These are phyloP conservation scores for Sebastes elongatus DNA, from an alignment of 2,797 vertebrate genomes.

Conservation along the genomic window DNA sequence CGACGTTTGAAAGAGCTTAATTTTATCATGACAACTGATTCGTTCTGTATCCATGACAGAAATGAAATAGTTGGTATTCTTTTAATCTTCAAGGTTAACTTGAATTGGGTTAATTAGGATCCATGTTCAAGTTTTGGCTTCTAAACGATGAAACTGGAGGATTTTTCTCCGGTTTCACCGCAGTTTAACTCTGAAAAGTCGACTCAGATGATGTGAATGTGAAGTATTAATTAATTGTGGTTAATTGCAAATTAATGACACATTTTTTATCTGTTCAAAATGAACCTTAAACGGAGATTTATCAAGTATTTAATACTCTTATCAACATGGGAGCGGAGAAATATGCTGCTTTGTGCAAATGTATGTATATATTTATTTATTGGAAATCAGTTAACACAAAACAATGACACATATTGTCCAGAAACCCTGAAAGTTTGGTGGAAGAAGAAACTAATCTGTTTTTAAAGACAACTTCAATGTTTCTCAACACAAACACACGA, in stretches of 20 bases:
- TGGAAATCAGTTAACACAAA: no score
- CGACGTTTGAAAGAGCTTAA: conserved; percentile 33
- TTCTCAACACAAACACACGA: neutral
- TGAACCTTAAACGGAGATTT: no score
- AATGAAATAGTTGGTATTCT: conserved; percentile 20
- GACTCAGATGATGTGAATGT: neutral
- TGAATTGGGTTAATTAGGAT: conserved; percentile 24
- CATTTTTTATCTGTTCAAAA: no score
- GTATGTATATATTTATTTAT: no score
- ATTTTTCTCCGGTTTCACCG: neutral
- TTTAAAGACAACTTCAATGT: neutral
- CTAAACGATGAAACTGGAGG: neutral
- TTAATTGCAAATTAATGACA: no score
- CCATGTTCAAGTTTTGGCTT: neutral
- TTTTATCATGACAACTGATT: conserved; percentile 51
- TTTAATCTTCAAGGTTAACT: neutral
- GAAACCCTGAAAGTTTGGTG: neutral
- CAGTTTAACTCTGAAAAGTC: neutral
- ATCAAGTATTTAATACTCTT: no score
- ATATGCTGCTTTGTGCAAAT: no score
- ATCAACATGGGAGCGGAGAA: no score
- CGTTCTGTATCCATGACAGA: conserved; percentile 20
- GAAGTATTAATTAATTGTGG: neutral
- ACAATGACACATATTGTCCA: no score
- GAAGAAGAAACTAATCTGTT: neutral